Conservation (phyloP, 2,888 invertebrate species). For the Maniola hyperantus region DNA sequence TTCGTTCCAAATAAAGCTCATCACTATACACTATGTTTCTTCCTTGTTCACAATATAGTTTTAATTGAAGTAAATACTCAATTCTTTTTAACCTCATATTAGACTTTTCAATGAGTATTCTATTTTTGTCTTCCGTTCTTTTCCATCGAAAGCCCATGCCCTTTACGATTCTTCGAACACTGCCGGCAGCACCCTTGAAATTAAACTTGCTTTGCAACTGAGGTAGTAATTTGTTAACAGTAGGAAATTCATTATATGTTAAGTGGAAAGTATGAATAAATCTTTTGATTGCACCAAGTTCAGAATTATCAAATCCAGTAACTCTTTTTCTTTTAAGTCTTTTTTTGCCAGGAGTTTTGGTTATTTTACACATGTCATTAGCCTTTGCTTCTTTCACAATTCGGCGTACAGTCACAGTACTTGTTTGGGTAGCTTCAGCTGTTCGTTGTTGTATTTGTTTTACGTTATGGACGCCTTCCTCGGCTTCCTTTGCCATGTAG, state of each 20-base stretch:
- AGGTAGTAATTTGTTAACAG: not conserved
- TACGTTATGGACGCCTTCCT: not conserved
- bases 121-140: constrained; percentile 4
- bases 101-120: constrained; percentile 2
- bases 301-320: constrained; percentile 1
- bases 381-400: not conserved
- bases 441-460: constrained; percentile 7
- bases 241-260: constrained; percentile 2
- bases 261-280: constrained; percentile 3
- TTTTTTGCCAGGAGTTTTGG: not conserved
- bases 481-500: constrained; percentile 2
- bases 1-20: not conserved
- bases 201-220: not conserved
- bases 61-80: not conserved
- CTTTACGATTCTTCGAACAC: not conserved
- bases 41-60: not conserved
- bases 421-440: not conserved
- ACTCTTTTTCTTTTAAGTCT: constrained; percentile 1
- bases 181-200: not conserved
- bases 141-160: not conserved
- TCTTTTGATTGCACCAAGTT: constrained; percentile 1
- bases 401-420: not conserved
- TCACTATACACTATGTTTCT: not conserved
- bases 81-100: constrained; percentile 1
- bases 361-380: not conserved